Conservation (phyloP, 1,140 invertebrate species). For the Pachypeltis micranthus region DNA sequence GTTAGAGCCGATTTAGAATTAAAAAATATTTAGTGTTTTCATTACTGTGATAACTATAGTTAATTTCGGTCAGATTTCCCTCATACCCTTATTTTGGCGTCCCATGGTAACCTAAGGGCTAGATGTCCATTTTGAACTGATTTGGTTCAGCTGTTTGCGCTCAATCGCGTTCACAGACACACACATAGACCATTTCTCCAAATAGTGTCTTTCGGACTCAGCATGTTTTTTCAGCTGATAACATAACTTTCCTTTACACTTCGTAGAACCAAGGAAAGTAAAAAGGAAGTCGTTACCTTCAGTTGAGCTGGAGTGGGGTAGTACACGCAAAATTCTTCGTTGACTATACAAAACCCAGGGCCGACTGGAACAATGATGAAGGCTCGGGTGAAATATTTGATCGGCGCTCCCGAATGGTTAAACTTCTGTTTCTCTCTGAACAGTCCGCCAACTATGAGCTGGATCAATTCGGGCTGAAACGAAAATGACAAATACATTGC, state of each 20-base stretch:
- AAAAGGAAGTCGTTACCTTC: constrained; percentile 30
- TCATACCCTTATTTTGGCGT: too few relatives aligned
- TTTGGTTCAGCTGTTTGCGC: constrained; percentile 39
- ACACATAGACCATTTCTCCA: not conserved
- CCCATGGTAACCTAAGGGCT: constrained; percentile 22
- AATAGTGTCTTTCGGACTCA: not conserved
- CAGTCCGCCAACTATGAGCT: constrained; percentile 24
- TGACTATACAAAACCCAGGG: constrained; percentile 71
- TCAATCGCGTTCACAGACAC: not conserved
- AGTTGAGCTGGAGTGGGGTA: constrained; percentile 60
- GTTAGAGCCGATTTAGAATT: too few relatives aligned
- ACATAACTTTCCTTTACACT: not conserved
- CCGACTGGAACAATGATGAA: constrained; percentile 70
- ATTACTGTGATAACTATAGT: too few relatives aligned
- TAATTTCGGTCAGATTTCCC: too few relatives aligned
- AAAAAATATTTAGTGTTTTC: too few relatives aligned
- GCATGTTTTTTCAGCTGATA: not conserved
- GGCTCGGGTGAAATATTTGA: constrained; percentile 66
- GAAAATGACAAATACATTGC: constrained; percentile 19
- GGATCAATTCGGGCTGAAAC: constrained; percentile 25
- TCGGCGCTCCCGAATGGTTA: constrained; percentile 36
- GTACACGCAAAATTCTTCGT: constrained; percentile 68
- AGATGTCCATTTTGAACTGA: constrained; percentile 2
- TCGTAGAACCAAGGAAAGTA: not conserved
- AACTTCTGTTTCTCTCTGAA: constrained; percentile 29